Conservation (phyloP, 2,888 invertebrate genomes). For the Baronia brevicornis region DNA sequence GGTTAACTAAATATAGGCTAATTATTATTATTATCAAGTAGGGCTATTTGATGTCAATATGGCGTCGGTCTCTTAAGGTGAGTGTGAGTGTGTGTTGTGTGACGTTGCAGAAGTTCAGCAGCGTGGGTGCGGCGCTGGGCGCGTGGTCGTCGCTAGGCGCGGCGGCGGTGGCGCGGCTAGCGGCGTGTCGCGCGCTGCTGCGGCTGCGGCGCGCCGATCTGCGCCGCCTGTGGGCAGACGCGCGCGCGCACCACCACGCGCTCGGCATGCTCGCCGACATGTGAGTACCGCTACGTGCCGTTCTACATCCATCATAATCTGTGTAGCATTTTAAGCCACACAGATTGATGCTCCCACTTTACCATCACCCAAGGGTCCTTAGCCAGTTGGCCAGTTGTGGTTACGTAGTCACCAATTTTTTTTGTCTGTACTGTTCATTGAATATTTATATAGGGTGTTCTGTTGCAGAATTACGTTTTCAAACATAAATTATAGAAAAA, state of each 20-base stretch:
- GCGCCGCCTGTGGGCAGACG: conserved; percentile 94
- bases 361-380: no score
- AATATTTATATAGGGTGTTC: no score
- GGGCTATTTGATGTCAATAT: background rate
- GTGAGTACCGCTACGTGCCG: conserved; percentile 75
- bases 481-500: no score
- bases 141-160: conserved; percentile 60
- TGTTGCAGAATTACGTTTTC: no score
- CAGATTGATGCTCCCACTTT: no score
- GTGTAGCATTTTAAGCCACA: no score
- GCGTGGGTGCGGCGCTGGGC: conserved; percentile 45
- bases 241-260: conserved; percentile 96
- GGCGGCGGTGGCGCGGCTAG: conserved; percentile 52
- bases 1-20: background rate
- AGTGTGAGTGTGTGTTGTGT: background rate
- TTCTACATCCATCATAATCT: no score
- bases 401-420: no score
- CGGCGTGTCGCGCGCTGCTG: conserved; percentile 76
- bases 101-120: conserved; percentile 51
- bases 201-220: conserved; percentile 95
- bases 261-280: conserved; percentile 92
- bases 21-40: background rate
- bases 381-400: no score
- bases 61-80: background rate
- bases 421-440: no score